Base-by-base conservation (phyloP, 2,888 invertebrate species). In the Archips crataeganus region DNA sequence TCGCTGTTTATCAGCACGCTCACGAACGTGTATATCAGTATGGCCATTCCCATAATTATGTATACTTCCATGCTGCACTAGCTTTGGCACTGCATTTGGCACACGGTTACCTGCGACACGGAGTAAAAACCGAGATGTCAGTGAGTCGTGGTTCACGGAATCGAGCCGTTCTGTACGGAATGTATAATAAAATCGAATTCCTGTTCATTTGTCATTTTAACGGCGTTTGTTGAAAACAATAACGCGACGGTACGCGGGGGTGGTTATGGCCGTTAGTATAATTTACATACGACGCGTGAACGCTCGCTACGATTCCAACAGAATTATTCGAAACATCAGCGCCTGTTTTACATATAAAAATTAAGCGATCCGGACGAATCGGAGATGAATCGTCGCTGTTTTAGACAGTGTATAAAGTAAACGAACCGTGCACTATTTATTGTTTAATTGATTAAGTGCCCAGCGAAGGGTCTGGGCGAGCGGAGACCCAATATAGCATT, bases 31-130 rank as follows among this genome's bases (percentile, higher is more conserved):
- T 94, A 94, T 45, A 93, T 85, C 79, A 94, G 80, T 75, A 94
- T 87, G 71, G 89, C 93, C 84, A 93, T 86, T 74, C 93, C 93
- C 71, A 94, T 77, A 75, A 94, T 85, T 74, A 92, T 78, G 82
- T 91, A 93, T 80, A 94, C 85, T 87, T 94, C 94, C 93, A 94
- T 93, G 67, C 77, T 87, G 85, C 66, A 62, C 75, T 77, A 70
- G 68, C 47, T 77, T 82, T 84, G 82, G 80, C 84, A 84, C 82
- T 78, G 77, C 75, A 77, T 81, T 82, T 80, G 80, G 81, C 80
- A 81, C 80, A 65, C 67, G 15, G n/a, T 70, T 32, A 71, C 47
- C 66, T 67, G 62, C 32, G 47, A 10, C 11, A 11, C 49, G n/a
- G 32, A 51, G 23, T 54, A 23, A n/a, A 8, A 9, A 54, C 39